Evolutionary conservation across 2,888 invertebrate genomes (phyloP).

Genomic region (Cataglyphis livida): DNA sequence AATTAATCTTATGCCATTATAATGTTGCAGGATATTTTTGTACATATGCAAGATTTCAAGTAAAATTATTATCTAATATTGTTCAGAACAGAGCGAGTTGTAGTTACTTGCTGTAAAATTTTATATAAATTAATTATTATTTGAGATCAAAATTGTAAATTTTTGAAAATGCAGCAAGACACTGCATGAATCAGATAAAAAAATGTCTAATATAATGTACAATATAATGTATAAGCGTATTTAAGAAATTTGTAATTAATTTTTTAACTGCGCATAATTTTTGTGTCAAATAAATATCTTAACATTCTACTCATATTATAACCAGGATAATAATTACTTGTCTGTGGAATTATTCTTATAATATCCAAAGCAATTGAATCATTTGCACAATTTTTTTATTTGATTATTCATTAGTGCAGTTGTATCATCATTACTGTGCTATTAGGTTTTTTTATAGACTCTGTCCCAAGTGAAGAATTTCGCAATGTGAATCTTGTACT

Average conservation of each 20-base stretch:
- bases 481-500: constrained; percentile 79
- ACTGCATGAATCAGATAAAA: background rate
- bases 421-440: constrained; percentile 50
- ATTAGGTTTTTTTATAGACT: constrained; percentile 78
- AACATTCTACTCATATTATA: background rate
- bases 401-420: constrained; percentile 37
- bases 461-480: constrained; percentile 75
- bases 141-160: background rate
- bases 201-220: background rate
- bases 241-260: constrained; percentile 2
- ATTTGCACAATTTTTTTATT: constrained; percentile 21
- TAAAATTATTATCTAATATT: background rate
- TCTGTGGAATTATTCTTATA: background rate
- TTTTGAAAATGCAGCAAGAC: background rate
- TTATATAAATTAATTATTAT: constrained; percentile 2
- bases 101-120: background rate
- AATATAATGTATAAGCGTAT: constrained; percentile 2
- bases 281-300: background rate
- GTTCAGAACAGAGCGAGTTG: background rate
- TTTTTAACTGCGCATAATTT: background rate
- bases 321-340: background rate
- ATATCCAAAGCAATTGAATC: background rate
- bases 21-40: constrained; percentile 29
- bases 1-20: constrained; percentile 22
- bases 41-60: constrained; percentile 19